Base-by-base conservation (phyloP, 2,113 vertebrate species). In the Campylomormyrus tamandua region DNA sequence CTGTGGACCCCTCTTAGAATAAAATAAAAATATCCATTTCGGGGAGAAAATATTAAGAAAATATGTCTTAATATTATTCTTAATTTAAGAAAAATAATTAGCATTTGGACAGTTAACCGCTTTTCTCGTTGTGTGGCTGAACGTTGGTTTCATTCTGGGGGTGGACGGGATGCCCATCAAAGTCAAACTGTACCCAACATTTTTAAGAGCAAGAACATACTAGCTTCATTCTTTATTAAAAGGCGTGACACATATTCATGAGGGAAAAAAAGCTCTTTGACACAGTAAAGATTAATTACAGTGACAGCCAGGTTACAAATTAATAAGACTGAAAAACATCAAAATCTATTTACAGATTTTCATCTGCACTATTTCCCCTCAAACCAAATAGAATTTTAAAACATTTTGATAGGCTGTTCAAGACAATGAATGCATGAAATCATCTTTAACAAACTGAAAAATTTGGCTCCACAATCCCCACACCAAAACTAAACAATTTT, bases 261-360 rank as follows among this genome's bases (percentile, higher is more conserved):
- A 6, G 74, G 24, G 9, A 15, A 70, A 62, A 31, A 70, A 31
- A 27, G 62, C 62, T 70, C 62, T 13, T 27, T 70, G 62, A 70
- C 62, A 70, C 62, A 31, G 27, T 70, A 70, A 27, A 70, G n/a
- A 70, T 70, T 70, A 70, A 70, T 70, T 70, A 70, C 62, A 70
- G 31, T 70, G 62, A 70, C 62, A 31, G 62, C 62, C 74, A 80
- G 74, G 74, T 80, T 80, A 80, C 74, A 80, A 80, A 80, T 80
- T 80, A 80, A 80, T 80, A 42, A 80, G 74, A 5, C 74, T 80
- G 35, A 42, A 80, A 42, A 80, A 80, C 74, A 80, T 35, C 15
- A 74, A 74, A 74, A 35, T 35, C 62, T 11, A 66, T 66, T 66
- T 27, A 66, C 24, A 66, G 62, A 66, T 70, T 31, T 70, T 70